These are phyloP conservation scores for Temnopleurus reevesii DNA, from an alignment of 53 echinoderm and acorn worm genomes.

Conservation along the genomic window DNA sequence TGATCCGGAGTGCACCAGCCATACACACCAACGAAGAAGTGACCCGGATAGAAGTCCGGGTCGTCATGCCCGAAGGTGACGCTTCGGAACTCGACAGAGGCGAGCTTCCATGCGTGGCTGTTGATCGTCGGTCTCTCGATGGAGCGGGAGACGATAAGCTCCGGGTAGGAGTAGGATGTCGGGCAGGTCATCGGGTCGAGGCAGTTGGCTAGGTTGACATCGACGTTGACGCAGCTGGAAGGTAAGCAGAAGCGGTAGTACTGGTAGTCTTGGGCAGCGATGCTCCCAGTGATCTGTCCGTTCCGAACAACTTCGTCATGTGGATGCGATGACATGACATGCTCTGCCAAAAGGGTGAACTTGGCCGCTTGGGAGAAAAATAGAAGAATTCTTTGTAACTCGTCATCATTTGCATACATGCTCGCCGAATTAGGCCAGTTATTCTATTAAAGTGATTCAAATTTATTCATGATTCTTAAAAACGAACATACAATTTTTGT, in stretches of 20 bases:
- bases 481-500: too few species aligned
- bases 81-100: slow-evolving; percentile 69
- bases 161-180: slow-evolving; percentile 82
- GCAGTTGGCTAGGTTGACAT: slow-evolving; percentile 76
- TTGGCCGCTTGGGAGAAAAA: slow-evolving; percentile 66
- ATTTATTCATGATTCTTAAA: too few species aligned
- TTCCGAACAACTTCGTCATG: slow-evolving; percentile 62
- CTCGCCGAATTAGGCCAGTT: too few species aligned
- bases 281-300: not conserved
- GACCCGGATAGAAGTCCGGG: slow-evolving; percentile 81
- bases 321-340: slow-evolving; percentile 67
- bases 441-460: too few species aligned
- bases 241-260: slow-evolving; percentile 93
- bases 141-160: slow-evolving; percentile 83
- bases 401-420: too few species aligned
- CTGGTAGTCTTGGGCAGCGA: slow-evolving; percentile 55
- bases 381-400: not conserved
- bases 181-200: slow-evolving; percentile 73
- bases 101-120: slow-evolving; percentile 93
- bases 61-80: slow-evolving; percentile 64
- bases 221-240: slow-evolving; percentile 57
- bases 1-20: slow-evolving; percentile 92
- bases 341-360: slow-evolving; percentile 63
- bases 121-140: slow-evolving; percentile 73
- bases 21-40: slow-evolving; percentile 85